Evolutionary conservation across 2,888 invertebrate genomes (phyloP).

Genomic region (Aleiodes alternator): DNA sequence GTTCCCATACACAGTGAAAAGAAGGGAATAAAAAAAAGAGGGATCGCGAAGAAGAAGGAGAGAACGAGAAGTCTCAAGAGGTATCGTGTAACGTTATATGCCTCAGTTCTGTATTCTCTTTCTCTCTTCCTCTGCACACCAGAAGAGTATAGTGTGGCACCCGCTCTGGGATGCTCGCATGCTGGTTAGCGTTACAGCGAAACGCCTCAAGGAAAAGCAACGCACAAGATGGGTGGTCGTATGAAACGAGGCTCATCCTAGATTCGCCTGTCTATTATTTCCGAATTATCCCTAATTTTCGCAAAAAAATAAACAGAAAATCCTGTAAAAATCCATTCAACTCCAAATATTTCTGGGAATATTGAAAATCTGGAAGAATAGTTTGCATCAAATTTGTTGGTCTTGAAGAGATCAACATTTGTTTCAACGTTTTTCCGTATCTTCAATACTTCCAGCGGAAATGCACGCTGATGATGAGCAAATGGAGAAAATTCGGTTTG

Average conservation of each 20-base stretch:
- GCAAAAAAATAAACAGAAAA: too few relatives aligned
- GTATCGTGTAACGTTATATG: constrained; percentile 32
- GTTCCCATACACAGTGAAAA: constrained; percentile 27
- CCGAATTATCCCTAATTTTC: too few relatives aligned
- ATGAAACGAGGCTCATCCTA: constrained; percentile 10
- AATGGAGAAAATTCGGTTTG: too few relatives aligned
- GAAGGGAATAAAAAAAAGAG: too few relatives aligned
- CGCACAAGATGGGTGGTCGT: constrained; percentile 29
- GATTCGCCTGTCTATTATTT: background rate
- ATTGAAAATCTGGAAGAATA: too few relatives aligned
- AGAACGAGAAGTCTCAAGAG: background rate
- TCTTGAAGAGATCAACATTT: too few relatives aligned
- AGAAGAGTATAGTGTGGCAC: background rate
- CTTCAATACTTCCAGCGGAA: background rate
- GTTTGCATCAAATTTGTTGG: too few relatives aligned
- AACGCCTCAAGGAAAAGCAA: constrained; percentile 23
- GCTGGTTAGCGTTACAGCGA: constrained; percentile 17
- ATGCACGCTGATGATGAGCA: too few relatives aligned
- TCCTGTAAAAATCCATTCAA: too few relatives aligned
- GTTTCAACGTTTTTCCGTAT: background rate
- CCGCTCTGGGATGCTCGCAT: constrained; percentile 10
- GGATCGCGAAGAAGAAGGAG: too few relatives aligned
- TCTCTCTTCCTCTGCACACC: constrained; percentile 1
- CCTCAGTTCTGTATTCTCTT: background rate
- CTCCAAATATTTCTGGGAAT: too few relatives aligned